phyloP scores from a whole-genome alignment of 2,797 vertebrate species.

The Chromobotia macracanthus region DNA sequence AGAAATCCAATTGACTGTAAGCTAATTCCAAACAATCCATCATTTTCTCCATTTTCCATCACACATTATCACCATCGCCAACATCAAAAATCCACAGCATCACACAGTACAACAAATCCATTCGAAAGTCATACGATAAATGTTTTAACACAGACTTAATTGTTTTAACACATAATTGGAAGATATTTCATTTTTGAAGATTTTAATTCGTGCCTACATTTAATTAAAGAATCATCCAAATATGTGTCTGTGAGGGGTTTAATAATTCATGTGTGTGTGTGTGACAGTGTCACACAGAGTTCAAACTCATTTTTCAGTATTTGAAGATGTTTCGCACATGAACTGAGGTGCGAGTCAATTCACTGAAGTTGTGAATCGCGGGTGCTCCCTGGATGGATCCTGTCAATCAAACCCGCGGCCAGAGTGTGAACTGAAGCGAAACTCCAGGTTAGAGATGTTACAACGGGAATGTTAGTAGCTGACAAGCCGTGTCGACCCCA shows the following conservation, averaged over 20 bases:
- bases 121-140: no score
- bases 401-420: not conserved
- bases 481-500: slow-evolving; percentile 30
- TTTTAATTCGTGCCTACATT: no score
- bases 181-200: no score
- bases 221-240: not conserved
- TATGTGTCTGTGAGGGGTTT: not conserved
- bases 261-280: not conserved
- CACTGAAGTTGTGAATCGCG: not conserved
- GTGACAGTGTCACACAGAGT: not conserved
- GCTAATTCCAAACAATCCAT: no score
- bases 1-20: no score
- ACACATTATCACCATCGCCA: no score
- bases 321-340: not conserved
- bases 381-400: not conserved
- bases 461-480: slow-evolving; percentile 3
- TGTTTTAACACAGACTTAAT: no score
- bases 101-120: no score
- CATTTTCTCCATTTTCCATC: no score
- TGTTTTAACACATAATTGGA: no score
- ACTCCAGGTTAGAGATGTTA: slow-evolving; percentile 33
- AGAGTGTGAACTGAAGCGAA: slow-evolving; percentile 16
- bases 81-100: no score
- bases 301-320: not conserved
- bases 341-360: slow-evolving; percentile 10